Base-by-base conservation (phyloP, 2,888 invertebrate species). In the Andrena trimmerana region DNA sequence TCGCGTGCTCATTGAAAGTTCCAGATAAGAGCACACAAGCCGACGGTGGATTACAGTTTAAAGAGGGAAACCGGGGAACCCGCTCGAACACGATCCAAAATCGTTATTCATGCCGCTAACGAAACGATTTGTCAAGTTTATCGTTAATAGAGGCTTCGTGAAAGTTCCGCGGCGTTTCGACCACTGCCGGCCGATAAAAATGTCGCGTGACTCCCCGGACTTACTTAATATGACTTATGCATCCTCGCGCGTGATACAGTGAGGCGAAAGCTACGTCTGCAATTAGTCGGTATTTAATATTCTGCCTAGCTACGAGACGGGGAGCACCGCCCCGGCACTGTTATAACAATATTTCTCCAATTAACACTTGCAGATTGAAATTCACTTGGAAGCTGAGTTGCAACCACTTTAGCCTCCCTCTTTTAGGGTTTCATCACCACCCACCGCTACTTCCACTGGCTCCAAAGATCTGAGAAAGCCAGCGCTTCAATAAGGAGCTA, bases 91-190 rank as follows among this genome's bases (percentile, higher is more conserved):
- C 66, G 80, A 78, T 54, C 62, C 57, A 27, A 7, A 66, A 48
- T 20, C 59, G 59, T 79, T 59, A 72, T 63, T 79, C 73, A 65
- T 50, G 57, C 13, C 16, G 72, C 27, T 79, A 79, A 81, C 79
- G 62, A 79, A 79, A 78, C 79, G 68, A 81, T 81, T 79, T 79
- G 79, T 79, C 79, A 71, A 52, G 20, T 79, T 81, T 72, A 81
- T 80, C 80, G 62, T 62, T 57, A 68, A 62, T 27, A 33, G 16
- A 24, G 13, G 67, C 62, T 54, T 8, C 20, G 42, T 2, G 52
- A 48, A 50, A 62, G 50, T 27, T 29, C 6, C 8, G 8, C 10
- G 8, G 10, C 2, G 13, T 42, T 65, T 57, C 36, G 29, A 13
- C 36, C 2, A 10, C 4, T 48, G n/a, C 60, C 16, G n/a, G 16